Base-by-base conservation (phyloP, 2,888 invertebrate genomes). In the Endotricha flammealis region DNA sequence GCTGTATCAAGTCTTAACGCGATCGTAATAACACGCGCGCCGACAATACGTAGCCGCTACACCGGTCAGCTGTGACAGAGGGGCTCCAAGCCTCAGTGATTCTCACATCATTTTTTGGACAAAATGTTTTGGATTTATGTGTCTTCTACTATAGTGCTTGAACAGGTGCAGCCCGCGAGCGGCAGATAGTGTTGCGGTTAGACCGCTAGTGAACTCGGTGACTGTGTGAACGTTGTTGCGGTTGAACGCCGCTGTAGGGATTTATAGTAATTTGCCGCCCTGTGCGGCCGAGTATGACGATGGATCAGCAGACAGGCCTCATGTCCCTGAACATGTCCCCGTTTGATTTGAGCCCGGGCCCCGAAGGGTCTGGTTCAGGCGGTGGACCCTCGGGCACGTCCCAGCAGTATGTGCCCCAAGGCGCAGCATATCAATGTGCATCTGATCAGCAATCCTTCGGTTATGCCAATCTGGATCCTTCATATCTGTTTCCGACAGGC, bases 321-420 rank as follows among this genome's bases (percentile, higher is more conserved):
- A 92, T 94, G 89, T 94, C 94, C 81, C 90, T 95, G 70, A 95
- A 93, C 88, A 94, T 95, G 92, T 93, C 94, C 87, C 93, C 95
- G 58, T 95, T 94, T 82, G 92, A 92, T 70, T 87, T 93, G 82
- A 90, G 90, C 66, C 87, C 91, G 56, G 93, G 92, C 66, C 83
- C 85, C 20, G 92, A 93, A 52, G 91, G 91, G 57, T 90, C 91
- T 57, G 92, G 92, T 65, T 91, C 90, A 64, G 76, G 77, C 49
- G 76, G 75, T 32, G 80, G 82, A 50, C 80, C 82, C 33, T 79
- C 81, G 27, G 79, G 79, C 53, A 64, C 83, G 50, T 75, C 88
- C 32, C 88, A 88, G 45, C 89, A 90, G 54, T 90, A 90, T 64
- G 88, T 88, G 70, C 77, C 86, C 51, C 72, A 85, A 64, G 80